Percentiles rank a stretch among this genome's conserved stretches.
Conservation (phyloP, 2,113 vertebrate species). For the Melanotaenia duboulayi region DNA sequence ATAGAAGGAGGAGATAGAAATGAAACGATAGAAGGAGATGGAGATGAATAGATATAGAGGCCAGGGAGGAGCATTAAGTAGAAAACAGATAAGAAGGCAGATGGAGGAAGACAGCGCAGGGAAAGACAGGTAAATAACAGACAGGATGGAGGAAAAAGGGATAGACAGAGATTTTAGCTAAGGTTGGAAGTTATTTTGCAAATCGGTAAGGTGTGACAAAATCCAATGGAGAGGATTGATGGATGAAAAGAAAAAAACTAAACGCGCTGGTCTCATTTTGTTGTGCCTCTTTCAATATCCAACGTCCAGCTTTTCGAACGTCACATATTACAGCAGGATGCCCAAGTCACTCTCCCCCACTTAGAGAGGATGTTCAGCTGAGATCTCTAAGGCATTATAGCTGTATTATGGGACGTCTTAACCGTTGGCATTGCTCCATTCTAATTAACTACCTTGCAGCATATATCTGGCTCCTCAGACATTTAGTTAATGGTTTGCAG, state of each 20-base stretch:
- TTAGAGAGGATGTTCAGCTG: conserved; percentile 14
- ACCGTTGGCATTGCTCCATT: conserved; percentile 64
- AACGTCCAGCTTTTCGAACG: conserved; percentile 21
- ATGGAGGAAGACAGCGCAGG: conserved; percentile 31
- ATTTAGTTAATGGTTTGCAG: conserved; percentile 71
- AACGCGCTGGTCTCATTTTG: conserved; percentile 1
- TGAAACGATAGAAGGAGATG: conserved; percentile 36
- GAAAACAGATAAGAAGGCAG: conserved; percentile 24
- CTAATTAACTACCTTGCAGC: conserved; percentile 73
- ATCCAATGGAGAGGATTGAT: conserved; percentile 15
- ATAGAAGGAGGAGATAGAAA: conserved; percentile 29
- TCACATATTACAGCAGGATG: conserved; percentile 24
- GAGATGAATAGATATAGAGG: conserved; percentile 41
- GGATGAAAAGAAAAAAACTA: conserved; percentile 29
- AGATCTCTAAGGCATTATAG: conserved; percentile 51
- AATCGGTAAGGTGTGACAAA: conserved; percentile 18
- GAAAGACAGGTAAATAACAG: conserved; percentile 42
- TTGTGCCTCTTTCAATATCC: conserved; percentile 5
- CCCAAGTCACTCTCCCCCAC: conserved; percentile 19
- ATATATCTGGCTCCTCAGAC: conserved; percentile 67
- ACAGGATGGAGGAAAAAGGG: conserved; percentile 3
- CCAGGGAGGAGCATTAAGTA: conserved; percentile 15
- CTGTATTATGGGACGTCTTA: conserved; percentile 68
- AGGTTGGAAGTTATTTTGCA: conserved; percentile 33
- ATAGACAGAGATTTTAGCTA: conserved; percentile 1